Evolutionary conservation across 2,113 vertebrate species (phyloP), one percentile per base, ranked within the genome.

Genomic region (Oriolus oriolus): DNA sequence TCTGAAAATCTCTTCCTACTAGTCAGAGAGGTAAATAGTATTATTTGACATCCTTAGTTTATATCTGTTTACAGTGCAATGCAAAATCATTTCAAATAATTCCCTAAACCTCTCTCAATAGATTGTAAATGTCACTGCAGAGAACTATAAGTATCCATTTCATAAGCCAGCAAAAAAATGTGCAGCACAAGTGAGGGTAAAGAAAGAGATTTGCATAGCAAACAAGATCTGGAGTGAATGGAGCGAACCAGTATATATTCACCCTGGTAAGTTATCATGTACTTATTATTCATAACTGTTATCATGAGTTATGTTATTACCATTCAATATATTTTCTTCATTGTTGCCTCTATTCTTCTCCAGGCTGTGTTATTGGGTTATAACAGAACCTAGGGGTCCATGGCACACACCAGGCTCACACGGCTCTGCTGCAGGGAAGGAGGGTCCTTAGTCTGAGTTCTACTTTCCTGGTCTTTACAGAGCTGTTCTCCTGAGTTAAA

Each of bases 191-290:
- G 95, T 98, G 57, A 96, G 97, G 22, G 96, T 65, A 45, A 96
- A 93, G 83, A 97, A 96, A 79, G 87, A 79, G 13, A 2, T 5
- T 13, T 98, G 97, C 66, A 37, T 53, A 39, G 53, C 53, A 50
- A 97, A 96, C 92, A 91, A 95, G 44, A 37, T 96, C 27, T 98
- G 97, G 97, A 98, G 98, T 93, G 96, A 97, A 68, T 98, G 98
- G 98, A 98, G 97, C 33, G 73, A 95, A 21, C 90, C 95, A 8
- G 59, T 96, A 21, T 45, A 94, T 82, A 95, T 97, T 92, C 16
- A 87, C 0, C 7, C 54, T 20, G 93, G 97, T 97, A 93, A 95
- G 94, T 89, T 89, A 42, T 31, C 26, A 16, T 5, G 13, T 31
- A 50, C 47, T 69, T 80, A 44, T 23, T 44, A 8, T 30, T 54